Percentiles rank a stretch among this genome's conserved stretches.
These are phyloP conservation scores for Speoplatyrhinus poulsoni DNA, from an alignment of 2,113 vertebrate genomes.

Conservation along the genomic window DNA sequence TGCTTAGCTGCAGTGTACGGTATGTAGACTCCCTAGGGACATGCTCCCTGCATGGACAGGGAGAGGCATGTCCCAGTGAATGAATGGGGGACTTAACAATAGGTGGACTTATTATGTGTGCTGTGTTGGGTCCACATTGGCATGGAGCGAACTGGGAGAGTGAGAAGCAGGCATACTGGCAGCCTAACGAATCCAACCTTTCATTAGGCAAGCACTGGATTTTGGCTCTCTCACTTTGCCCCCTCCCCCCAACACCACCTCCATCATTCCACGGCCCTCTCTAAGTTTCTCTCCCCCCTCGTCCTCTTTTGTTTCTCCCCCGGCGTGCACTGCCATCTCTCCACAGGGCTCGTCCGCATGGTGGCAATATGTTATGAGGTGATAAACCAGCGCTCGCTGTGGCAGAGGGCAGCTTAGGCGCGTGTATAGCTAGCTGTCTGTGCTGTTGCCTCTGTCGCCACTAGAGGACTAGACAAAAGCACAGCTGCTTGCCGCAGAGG, in stretches of 20 bases:
- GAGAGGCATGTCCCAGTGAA: slow-evolving; percentile 48
- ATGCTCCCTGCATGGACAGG: no score
- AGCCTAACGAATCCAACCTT: slow-evolving; percentile 74
- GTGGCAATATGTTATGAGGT: slow-evolving; percentile 70
- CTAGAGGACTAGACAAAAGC: slow-evolving; percentile 64
- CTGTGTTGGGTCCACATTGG: slow-evolving; percentile 49
- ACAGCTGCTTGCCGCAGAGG: slow-evolving; percentile 58
- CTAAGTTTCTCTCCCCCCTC: slow-evolving; percentile 5
- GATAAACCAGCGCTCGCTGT: slow-evolving; percentile 67
- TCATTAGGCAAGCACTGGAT: slow-evolving; percentile 67
- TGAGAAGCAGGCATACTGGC: slow-evolving; percentile 63
- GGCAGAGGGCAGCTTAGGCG: slow-evolving; percentile 59
- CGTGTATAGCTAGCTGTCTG: slow-evolving; percentile 44
- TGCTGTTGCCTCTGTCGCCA: slow-evolving; percentile 39
- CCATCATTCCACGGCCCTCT: slow-evolving; percentile 15
- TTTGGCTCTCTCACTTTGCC: slow-evolving; percentile 29
- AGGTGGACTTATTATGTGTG: slow-evolving; percentile 37
- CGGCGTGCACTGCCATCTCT: slow-evolving; percentile 49
- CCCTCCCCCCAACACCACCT: not conserved
- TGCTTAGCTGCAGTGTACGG: not conserved
- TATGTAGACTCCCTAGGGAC: no score
- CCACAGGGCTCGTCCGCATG: slow-evolving; percentile 35
- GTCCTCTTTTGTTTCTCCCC: slow-evolving; percentile 7
- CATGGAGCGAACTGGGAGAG: slow-evolving; percentile 63
- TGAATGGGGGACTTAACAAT: slow-evolving; percentile 57